Evolutionary conservation across 2,797 vertebrate species (phyloP).

Genomic region (Eulemur mongoz): DNA sequence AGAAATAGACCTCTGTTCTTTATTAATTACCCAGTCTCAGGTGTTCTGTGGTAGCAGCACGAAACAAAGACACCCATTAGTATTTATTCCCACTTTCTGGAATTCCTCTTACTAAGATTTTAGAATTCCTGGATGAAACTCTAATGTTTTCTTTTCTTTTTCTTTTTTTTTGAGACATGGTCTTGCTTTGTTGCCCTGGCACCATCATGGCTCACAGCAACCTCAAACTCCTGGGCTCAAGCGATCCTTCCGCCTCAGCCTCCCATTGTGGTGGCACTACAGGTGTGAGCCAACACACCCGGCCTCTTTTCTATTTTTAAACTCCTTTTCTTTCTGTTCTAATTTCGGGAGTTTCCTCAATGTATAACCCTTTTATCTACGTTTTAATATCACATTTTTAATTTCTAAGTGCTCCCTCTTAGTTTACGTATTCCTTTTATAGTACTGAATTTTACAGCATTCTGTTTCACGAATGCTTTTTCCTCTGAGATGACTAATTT

Average conservation of each 20-base stretch:
- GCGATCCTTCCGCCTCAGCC: too few species aligned
- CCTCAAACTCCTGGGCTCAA: background rate
- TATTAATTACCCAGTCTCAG: too few species aligned
- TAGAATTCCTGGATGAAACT: too few species aligned
- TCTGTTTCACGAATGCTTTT: background rate
- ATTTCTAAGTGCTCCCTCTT: too few species aligned
- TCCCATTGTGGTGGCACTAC: background rate
- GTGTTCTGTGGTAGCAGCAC: too few species aligned
- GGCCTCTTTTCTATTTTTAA: background rate
- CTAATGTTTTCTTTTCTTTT: background rate
- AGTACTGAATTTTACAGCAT: background rate
- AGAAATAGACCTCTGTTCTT: too few species aligned
- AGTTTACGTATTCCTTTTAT: background rate
- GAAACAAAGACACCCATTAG: too few species aligned
- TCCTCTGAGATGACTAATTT: background rate
- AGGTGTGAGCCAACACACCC: fast-evolving
- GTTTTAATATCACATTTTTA: too few species aligned
- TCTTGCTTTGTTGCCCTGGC: background rate
- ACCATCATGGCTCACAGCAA: background rate
- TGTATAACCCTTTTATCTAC: too few species aligned
- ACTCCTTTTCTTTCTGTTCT: background rate
- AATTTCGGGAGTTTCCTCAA: background rate
- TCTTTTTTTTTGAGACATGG: too few species aligned
- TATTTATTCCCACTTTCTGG: too few species aligned
- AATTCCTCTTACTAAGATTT: too few species aligned